Evolutionary conservation across 1,140 invertebrate species (phyloP).

Genomic region (Platyscapa corneri): DNA sequence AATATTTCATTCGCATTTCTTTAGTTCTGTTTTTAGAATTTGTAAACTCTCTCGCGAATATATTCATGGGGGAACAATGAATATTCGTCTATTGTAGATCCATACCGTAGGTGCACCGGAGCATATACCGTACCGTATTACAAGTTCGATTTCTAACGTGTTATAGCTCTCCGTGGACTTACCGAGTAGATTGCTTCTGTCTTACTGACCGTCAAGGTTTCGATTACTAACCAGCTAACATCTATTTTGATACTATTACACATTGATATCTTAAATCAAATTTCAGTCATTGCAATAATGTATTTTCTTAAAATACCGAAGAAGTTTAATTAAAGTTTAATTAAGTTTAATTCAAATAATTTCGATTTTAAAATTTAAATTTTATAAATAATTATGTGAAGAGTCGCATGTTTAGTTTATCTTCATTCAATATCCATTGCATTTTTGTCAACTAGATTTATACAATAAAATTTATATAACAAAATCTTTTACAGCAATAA

Average conservation of each 20-base stretch:
- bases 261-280: background rate
- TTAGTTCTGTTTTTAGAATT: constrained; percentile 47
- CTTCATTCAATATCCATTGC: too few species aligned
- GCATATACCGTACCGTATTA: constrained; percentile 62
- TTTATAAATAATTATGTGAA: too few species aligned
- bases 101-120: constrained; percentile 15
- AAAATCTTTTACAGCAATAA: too few species aligned
- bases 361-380: too few species aligned
- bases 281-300: background rate
- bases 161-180: constrained; percentile 63
- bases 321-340: too few species aligned
- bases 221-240: background rate
- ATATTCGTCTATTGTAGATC: constrained; percentile 9
- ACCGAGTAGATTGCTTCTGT: constrained; percentile 60
- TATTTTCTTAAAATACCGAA: too few species aligned
- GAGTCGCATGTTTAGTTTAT: too few species aligned
- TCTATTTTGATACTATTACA: constrained; percentile 8
- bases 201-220: constrained; percentile 8
- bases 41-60: constrained; percentile 9
- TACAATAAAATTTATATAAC: too few species aligned
- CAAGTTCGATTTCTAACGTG: constrained; percentile 67
- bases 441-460: too few species aligned
- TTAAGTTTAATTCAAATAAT: too few species aligned
- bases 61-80: constrained; percentile 45
- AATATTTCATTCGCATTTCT: constrained; percentile 37